Evolutionary conservation across 2,113 vertebrate genomes (phyloP).

Genomic region (Saiga tatarica): DNA sequence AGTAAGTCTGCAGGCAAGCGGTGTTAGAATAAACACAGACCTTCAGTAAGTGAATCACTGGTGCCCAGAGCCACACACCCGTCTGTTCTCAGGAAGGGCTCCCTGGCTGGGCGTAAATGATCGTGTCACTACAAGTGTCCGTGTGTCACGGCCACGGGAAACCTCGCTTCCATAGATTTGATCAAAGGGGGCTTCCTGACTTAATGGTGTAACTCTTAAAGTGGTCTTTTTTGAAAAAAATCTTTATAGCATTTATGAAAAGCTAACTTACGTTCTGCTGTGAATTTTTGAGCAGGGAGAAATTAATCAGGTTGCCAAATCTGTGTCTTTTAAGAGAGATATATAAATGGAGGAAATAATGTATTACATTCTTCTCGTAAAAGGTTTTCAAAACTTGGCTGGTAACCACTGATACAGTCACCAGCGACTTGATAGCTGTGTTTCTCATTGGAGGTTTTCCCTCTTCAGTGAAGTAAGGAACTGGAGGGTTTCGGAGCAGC

Average conservation of each 20-base stretch:
- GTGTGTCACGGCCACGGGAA: fast-evolving
- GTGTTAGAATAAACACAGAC: not conserved
- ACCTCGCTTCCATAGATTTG: fast-evolving
- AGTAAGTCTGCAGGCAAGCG: not conserved
- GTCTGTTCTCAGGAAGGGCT: not conserved
- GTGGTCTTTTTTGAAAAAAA: no score
- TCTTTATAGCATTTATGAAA: not conserved
- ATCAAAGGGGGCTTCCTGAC: not conserved
- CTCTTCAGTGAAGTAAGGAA: not conserved
- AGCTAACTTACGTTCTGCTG: not conserved
- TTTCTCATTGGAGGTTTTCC: not conserved
- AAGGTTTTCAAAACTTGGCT: not conserved
- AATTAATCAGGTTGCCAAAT: not conserved
- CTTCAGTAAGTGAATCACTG: not conserved
- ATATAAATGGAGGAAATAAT: not conserved
- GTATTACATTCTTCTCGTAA: not conserved
- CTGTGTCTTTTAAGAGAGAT: not conserved
- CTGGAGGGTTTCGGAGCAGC: not conserved
- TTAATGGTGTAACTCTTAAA: not conserved
- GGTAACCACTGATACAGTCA: not conserved
- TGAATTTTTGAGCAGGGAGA: not conserved
- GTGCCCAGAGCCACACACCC: not conserved
- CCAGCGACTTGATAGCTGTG: no score
- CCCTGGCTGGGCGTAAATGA: fast-evolving
- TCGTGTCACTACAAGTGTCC: not conserved